Percentiles rank a stretch among this genome's conserved stretches.
Conservation (phyloP, 2,113 vertebrate genomes). For the Lanius collurio region DNA sequence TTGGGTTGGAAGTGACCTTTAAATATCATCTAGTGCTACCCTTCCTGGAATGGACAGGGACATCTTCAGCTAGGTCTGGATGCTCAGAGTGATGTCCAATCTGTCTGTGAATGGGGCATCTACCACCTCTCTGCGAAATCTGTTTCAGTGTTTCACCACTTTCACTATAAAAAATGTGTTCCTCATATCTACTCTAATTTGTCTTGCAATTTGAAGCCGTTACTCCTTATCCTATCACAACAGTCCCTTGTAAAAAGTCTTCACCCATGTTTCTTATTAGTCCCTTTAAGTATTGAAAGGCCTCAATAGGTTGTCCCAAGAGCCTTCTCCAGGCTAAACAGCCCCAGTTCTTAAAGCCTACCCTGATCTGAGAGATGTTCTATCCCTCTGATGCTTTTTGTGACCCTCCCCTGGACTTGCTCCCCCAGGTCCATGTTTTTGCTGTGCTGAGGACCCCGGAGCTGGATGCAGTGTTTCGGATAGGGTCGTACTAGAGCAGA, state of each 20-base stretch:
- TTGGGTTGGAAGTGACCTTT: background rate
- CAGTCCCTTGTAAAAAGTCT: background rate
- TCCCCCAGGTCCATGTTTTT: background rate
- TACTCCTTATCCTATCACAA: background rate
- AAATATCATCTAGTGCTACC: background rate
- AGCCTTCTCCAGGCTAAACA: background rate
- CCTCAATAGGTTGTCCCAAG: background rate
- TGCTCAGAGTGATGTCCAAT: background rate
- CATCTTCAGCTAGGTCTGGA: background rate
- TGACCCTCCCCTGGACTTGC: background rate
- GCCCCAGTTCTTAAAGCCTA: background rate
- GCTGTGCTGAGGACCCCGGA: background rate
- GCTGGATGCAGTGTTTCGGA: background rate
- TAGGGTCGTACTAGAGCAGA: background rate
- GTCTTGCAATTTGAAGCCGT: background rate
- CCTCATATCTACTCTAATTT: background rate
- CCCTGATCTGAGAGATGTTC: background rate
- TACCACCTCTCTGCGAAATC: background rate
- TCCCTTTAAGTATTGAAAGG: background rate
- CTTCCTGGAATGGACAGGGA: background rate
- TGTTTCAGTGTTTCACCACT: background rate
- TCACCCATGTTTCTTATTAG: background rate
- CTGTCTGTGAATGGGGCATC: background rate
- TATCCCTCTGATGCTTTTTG: background rate
- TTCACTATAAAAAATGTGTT: background rate